These are phyloP conservation scores for Dioctria rufipes DNA, from an alignment of 2,888 invertebrate species.

Conservation along the genomic window DNA sequence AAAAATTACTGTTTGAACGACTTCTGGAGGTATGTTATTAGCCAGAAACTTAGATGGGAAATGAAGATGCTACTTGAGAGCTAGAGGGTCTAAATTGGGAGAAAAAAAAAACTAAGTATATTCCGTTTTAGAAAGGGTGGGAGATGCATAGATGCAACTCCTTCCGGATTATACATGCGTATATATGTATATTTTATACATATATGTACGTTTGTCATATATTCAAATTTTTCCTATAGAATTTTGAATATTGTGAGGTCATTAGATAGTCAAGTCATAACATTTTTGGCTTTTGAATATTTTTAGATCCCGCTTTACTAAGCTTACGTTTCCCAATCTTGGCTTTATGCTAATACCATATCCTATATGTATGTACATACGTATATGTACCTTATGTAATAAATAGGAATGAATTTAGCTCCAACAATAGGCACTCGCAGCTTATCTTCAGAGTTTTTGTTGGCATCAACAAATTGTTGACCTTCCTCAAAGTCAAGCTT, in stretches of 20 bases:
- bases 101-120: not conserved
- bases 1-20: not conserved
- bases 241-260: not conserved
- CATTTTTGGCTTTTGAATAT: not conserved
- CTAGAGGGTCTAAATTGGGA: no score
- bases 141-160: not conserved
- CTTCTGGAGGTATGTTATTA: no score
- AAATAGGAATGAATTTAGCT: not conserved
- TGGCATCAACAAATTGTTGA: not conserved
- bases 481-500: constrained; percentile 13
- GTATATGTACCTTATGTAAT: not conserved
- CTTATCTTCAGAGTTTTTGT: not conserved
- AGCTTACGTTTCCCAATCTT: no score
- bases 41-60: not conserved
- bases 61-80: not conserved
- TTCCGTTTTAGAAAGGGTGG: not conserved
- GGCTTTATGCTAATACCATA: not conserved
- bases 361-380: no score
- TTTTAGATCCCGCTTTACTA: not conserved
- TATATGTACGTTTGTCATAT: not conserved
- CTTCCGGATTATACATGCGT: constrained; percentile 1
- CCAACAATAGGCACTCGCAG: not conserved
- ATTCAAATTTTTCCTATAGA: not conserved
- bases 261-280: constrained; percentile 13
- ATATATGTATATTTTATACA: not conserved